These are phyloP conservation scores for Tachystola acroxantha DNA, from an alignment of 2,888 invertebrate species.

Conservation along the genomic window DNA sequence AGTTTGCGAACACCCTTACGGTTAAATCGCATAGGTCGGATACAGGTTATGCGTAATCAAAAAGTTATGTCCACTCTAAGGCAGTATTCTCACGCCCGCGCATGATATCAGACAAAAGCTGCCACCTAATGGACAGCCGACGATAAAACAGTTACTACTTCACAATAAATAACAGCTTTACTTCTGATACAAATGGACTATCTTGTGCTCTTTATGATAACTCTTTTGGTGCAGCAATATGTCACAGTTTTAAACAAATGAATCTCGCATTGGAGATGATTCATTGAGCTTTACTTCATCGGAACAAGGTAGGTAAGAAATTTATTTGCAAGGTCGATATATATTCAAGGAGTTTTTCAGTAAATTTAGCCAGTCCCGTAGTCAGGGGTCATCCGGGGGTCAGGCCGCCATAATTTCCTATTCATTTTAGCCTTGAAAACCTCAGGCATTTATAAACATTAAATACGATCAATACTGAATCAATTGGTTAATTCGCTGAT, in stretches of 20 bases:
- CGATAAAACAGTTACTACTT: constrained; percentile 56
- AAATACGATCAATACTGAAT: too few species aligned
- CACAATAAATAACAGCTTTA: constrained; percentile 44
- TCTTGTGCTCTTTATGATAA: constrained; percentile 34
- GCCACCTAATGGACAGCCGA: constrained; percentile 22
- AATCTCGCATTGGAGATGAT: constrained; percentile 23
- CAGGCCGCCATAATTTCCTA: too few species aligned
- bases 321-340: too few species aligned
- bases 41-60: constrained; percentile 13
- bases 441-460: too few species aligned
- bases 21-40: too few species aligned
- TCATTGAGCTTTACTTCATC: constrained; percentile 18
- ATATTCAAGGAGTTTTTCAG: too few species aligned
- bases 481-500: too few species aligned
- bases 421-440: too few species aligned
- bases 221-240: constrained; percentile 8
- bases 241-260: constrained; percentile 21
- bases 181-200: constrained; percentile 29
- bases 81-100: constrained; percentile 23
- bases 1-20: too few species aligned
- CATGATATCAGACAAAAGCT: constrained; percentile 17
- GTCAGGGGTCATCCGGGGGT: too few species aligned
- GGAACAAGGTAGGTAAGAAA: too few species aligned
- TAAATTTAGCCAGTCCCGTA: too few species aligned
- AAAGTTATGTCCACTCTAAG: constrained; percentile 14